Evolutionary conservation across 2,888 invertebrate species (phyloP), one percentile per base, ranked within the genome.

Genomic region (Rhagonycha fulva): DNA sequence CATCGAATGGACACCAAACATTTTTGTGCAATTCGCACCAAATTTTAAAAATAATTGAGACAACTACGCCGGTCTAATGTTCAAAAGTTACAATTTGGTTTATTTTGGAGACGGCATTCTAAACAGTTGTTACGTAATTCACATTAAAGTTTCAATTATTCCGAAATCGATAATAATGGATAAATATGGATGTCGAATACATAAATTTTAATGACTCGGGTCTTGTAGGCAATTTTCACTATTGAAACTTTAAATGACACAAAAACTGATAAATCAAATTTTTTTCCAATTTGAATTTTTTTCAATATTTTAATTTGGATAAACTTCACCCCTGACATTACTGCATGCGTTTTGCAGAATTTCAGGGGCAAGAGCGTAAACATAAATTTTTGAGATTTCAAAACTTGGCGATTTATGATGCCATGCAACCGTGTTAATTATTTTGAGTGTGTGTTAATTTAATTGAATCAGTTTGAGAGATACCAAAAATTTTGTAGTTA

Each of bases 301-400:
- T 62, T 62, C 14, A 4, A n/a, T n/a, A n/a, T 14, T 62, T 9
- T 62, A 14, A 11, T 23, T 62, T 10, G 62, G 19, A 62, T 23
- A 14, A 23, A 23, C 62, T 62, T 62, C 23, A 62, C 62, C 14
- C 14, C 62, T 62, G 14, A 14, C 62, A 14, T 14, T 11, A 32
- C 62, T 71, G 71, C 30, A 71, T 71, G 62, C 71, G 63, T 71
- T 71, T 71, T 71, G 71, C 71, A 9, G 71, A 71, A 47, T 24
- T 62, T 63, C 19, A 71, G 71, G 71, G 62, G 71, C 32, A 62
- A 26, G 11, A 12, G 32, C 32, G 32, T 32, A 32, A 32, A 32
- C 32, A 32, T 32, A 32, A 32, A 32, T 32, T 32, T 32, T 32
- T 32, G 32, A 32, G 32, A 32, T 32, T 32, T 32, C 32, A 32